These are phyloP conservation scores for Drosophila ironensis DNA, from an alignment of 1,140 invertebrate genomes.

Conservation along the genomic window DNA sequence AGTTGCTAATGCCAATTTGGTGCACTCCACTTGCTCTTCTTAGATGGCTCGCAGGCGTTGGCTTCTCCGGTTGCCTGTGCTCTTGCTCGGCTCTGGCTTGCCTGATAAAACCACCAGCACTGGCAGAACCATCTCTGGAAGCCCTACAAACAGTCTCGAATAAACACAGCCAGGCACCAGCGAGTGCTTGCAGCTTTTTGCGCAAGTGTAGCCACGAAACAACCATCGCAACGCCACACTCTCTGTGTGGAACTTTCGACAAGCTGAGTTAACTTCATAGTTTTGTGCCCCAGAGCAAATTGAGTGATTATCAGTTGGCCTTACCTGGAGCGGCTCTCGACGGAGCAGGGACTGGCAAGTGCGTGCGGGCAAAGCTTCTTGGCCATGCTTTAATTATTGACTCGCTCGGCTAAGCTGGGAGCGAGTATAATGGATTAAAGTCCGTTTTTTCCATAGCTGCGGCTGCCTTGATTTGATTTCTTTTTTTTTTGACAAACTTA, in stretches of 20 bases:
- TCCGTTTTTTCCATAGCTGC: conserved; percentile 24
- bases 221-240: too few relatives aligned
- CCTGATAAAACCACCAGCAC: conserved; percentile 3
- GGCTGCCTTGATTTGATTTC: conserved; percentile 1
- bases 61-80: conserved; percentile 34
- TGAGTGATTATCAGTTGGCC: conserved; percentile 77
- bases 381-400: conserved; percentile 47
- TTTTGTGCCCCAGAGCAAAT: conserved; percentile 67
- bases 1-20: conserved; percentile 66
- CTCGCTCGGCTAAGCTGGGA: conserved; percentile 30
- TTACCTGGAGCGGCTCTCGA: conserved; percentile 37
- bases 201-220: not conserved
- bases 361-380: conserved; percentile 47
- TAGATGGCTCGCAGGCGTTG: conserved; percentile 67
- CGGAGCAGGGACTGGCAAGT: conserved; percentile 6
- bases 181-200: not conserved
- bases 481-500: conserved; percentile 29
- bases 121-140: not conserved
- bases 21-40: conserved; percentile 55
- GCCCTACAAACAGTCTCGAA: not conserved
- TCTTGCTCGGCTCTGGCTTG: conserved; percentile 15
- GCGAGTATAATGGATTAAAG: conserved; percentile 12
- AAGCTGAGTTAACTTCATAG: conserved; percentile 75
- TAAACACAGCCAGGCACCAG: too few relatives aligned
- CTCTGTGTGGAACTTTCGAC: conserved; percentile 25